These are phyloP conservation scores for Forbesichthys agassizii DNA, from an alignment of 2,113 vertebrate species.

Conservation along the genomic window DNA sequence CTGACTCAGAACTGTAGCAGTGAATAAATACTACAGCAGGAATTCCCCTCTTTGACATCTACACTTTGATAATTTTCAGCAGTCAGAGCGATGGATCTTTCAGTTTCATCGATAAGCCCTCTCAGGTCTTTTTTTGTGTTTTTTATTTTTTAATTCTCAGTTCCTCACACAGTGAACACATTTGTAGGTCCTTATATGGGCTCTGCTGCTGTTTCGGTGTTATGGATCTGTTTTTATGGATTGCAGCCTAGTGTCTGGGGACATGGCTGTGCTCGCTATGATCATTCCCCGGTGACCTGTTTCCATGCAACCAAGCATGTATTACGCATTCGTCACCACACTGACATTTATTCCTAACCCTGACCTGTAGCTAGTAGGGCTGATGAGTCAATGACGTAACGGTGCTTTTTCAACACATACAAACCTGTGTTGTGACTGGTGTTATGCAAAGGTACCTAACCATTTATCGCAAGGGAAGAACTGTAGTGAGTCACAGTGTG, in stretches of 20 bases:
- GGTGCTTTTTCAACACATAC: not conserved
- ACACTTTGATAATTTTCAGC: too few relatives aligned
- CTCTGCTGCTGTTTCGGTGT: slow-evolving; percentile 22
- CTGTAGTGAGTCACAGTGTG: slow-evolving; percentile 30
- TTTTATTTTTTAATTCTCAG: slow-evolving; percentile 14
- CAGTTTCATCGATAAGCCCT: not conserved
- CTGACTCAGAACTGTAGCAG: not conserved
- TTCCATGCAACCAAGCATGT: slow-evolving; percentile 39
- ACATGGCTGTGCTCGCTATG: slow-evolving; percentile 35
- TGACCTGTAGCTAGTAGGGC: slow-evolving; percentile 39
- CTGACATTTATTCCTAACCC: slow-evolving; percentile 48
- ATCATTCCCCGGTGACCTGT: slow-evolving; percentile 29
- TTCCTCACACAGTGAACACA: not conserved
- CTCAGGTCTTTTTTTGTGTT: not conserved
- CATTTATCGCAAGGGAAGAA: too few relatives aligned
- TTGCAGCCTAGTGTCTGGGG: slow-evolving; percentile 20
- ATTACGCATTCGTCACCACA: slow-evolving; percentile 39
- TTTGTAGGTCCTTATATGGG: not conserved
- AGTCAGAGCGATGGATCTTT: too few relatives aligned
- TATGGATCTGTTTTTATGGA: slow-evolving; percentile 47
- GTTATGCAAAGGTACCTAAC: not conserved
- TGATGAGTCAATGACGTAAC: slow-evolving; percentile 34
- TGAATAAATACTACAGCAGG: not conserved
- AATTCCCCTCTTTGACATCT: not conserved
- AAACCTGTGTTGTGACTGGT: slow-evolving; percentile 25